phyloP scores from a whole-genome alignment of 2,888 invertebrate species.

The Choreutis nemorana region DNA sequence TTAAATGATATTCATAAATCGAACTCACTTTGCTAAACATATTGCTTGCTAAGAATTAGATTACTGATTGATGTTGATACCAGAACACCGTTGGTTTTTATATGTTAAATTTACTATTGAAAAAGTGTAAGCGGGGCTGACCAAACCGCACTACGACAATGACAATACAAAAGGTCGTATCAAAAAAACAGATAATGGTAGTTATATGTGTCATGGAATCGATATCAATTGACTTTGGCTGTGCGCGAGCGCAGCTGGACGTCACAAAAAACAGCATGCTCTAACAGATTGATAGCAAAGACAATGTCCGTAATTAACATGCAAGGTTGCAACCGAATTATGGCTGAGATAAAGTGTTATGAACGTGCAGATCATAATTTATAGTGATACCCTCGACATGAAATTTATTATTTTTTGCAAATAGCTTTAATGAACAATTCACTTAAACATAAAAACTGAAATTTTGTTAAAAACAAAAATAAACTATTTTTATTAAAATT shows the following conservation, averaged over 20 bases:
- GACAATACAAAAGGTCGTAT: slow-evolving; percentile 40
- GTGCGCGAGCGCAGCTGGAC: slow-evolving; percentile 19
- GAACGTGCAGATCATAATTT: too few species aligned
- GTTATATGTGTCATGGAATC: slow-evolving; percentile 51
- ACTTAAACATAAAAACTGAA: too few species aligned
- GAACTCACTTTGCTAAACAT: slow-evolving; percentile 53
- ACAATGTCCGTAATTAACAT: too few species aligned
- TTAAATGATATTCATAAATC: not conserved
- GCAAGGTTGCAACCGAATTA: too few species aligned
- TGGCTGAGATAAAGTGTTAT: too few species aligned
- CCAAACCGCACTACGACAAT: slow-evolving; percentile 35
- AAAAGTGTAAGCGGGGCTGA: slow-evolving; percentile 47
- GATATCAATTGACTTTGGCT: slow-evolving; percentile 23
- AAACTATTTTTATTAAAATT: too few species aligned
- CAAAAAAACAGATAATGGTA: slow-evolving; percentile 33
- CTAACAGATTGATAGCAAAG: too few species aligned
- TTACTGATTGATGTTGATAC: slow-evolving; percentile 41
- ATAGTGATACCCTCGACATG: too few species aligned
- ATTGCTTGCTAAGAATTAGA: slow-evolving; percentile 28
- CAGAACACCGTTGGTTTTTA: slow-evolving; percentile 40
- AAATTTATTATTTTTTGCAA: too few species aligned
- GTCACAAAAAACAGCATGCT: too few species aligned
- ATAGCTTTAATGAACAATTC: too few species aligned
- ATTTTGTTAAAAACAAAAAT: too few species aligned
- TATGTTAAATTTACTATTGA: slow-evolving; percentile 30